Evolutionary conservation across 2,113 vertebrate species (phyloP).

Genomic region (Cranoglanis bouderius): DNA sequence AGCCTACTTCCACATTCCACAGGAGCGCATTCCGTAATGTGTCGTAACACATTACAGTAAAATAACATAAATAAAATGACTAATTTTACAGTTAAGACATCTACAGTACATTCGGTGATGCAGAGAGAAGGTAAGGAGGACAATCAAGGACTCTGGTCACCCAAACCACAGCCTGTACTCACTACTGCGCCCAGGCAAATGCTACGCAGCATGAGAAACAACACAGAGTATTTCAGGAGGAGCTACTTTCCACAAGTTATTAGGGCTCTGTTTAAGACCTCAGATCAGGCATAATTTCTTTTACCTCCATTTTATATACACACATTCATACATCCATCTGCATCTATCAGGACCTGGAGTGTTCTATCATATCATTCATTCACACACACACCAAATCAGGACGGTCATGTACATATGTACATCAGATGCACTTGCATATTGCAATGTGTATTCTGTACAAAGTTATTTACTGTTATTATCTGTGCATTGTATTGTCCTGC

Average conservation of each 20-base stretch:
- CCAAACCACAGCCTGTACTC: not conserved
- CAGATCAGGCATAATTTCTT: not conserved
- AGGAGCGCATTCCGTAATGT: no score
- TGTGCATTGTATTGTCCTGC: not conserved
- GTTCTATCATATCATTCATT: not conserved
- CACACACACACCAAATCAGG: not conserved
- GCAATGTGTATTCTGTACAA: not conserved
- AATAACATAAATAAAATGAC: not conserved
- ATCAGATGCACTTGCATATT: not conserved
- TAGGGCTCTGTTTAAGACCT: not conserved
- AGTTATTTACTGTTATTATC: not conserved
- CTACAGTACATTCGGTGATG: not conserved
- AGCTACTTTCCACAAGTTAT: not conserved
- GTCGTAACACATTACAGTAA: not conserved
- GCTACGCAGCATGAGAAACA: not conserved
- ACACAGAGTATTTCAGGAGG: not conserved
- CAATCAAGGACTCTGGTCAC: not conserved
- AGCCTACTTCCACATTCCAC: no score
- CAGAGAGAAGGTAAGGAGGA: not conserved
- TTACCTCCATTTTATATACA: not conserved
- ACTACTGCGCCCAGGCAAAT: not conserved
- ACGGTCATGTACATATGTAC: not conserved
- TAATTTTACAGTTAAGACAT: not conserved
- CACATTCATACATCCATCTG: not conserved
- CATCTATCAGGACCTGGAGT: not conserved